Evolutionary conservation across 2,888 invertebrate species (phyloP).

Genomic region (Drosophila algonquin): DNA sequence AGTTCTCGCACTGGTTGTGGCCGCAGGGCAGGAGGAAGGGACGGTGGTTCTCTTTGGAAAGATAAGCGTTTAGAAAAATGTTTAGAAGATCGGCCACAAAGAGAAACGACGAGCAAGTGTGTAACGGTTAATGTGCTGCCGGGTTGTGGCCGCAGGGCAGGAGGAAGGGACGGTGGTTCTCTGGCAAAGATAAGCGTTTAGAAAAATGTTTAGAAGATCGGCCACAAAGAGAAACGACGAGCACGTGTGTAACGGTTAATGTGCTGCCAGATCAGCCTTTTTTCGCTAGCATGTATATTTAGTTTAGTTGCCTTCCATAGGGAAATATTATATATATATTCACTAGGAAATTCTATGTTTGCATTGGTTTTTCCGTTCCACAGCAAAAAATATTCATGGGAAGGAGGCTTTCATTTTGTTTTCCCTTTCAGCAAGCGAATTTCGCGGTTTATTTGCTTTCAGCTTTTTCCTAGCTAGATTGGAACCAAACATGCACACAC

Average conservation of each 20-base stretch:
- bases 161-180: slow-evolving; percentile 85
- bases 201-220: slow-evolving; percentile 9
- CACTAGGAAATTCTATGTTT: no score
- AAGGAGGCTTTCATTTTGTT: not conserved
- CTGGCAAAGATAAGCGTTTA: slow-evolving; percentile 21
- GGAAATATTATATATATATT: no score
- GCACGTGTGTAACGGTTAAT: not conserved
- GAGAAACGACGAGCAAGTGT: not conserved
- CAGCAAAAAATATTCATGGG: not conserved
- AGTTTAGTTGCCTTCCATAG: no score
- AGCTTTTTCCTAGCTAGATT: not conserved
- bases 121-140: no score
- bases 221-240: slow-evolving; percentile 6
- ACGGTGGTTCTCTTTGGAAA: slow-evolving; percentile 56
- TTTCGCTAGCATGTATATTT: no score
- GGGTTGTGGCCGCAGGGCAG: slow-evolving; percentile 88
- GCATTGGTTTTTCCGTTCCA: no score
- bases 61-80: not conserved
- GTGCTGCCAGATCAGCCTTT: not conserved
- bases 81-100: slow-evolving; percentile 13
- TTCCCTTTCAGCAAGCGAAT: not conserved
- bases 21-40: slow-evolving; percentile 88
- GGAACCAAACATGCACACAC: not conserved
- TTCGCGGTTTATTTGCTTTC: no score
- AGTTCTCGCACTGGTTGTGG: slow-evolving; percentile 88